A percentile compares a stretch with the other conserved stretches of the same genome.
Conservation (phyloP, 2,888 invertebrate genomes). For the Suillia variegata region DNA sequence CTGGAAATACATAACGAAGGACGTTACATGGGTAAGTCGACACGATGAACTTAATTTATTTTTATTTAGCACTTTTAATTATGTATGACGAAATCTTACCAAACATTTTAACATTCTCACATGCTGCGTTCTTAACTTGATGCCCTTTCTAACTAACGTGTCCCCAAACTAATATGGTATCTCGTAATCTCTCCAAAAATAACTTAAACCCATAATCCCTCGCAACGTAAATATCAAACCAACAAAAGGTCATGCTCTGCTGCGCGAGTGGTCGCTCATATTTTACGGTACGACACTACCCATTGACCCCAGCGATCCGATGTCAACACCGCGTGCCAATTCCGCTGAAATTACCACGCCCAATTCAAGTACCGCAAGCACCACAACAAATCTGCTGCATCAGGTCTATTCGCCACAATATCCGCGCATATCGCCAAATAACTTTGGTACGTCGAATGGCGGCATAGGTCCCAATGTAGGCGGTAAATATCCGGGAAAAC, state of each 20-base stretch:
- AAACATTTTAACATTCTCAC: conserved; percentile 34
- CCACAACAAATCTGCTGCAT: conserved; percentile 52
- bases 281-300: conserved; percentile 83
- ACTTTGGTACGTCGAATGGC: conserved; percentile 41
- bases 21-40: conserved; percentile 74
- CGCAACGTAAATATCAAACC: neutral
- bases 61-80: neutral
- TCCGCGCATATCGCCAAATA: conserved; percentile 54
- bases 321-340: conserved; percentile 59
- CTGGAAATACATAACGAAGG: conserved; percentile 96
- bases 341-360: conserved; percentile 53
- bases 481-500: conserved; percentile 42
- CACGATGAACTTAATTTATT: neutral
- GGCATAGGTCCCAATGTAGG: conserved; percentile 31
- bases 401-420: conserved; percentile 58
- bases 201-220: neutral
- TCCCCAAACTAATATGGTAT: conserved; percentile 14
- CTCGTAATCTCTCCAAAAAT: neutral
- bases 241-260: conserved; percentile 77
- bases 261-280: conserved; percentile 92
- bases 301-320: conserved; percentile 69
- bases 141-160: conserved; percentile 25
- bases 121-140: conserved; percentile 44
- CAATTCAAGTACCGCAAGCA: conserved; percentile 44
- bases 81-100: conserved; percentile 6